A percentile compares a stretch with the other conserved stretches of the same genome.
phyloP scores from a whole-genome alignment of 2,113 vertebrate species.

The Acrocephalus kingi region DNA sequence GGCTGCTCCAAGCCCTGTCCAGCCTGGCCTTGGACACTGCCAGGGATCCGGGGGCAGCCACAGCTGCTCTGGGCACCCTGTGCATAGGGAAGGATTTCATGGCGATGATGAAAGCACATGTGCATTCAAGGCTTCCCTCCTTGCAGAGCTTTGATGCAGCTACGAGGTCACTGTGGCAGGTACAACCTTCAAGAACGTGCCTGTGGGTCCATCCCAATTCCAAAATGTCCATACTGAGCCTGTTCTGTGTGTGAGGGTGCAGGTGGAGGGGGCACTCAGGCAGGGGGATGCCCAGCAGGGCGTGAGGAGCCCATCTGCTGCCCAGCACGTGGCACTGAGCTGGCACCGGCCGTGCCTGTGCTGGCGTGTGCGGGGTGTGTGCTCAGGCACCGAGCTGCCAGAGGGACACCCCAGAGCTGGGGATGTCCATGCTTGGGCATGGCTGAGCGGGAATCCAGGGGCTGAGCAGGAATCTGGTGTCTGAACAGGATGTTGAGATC shows the following conservation, averaged over 20 bases:
- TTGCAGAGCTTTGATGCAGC: background rate
- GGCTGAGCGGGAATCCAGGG: background rate
- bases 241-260: background rate
- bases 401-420: background rate
- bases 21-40: background rate
- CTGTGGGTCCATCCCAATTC: background rate
- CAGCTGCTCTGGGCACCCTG: background rate
- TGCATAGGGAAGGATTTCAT: background rate
- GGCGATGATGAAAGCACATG: background rate
- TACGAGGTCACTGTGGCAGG: background rate
- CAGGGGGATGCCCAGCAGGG: background rate
- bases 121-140: background rate
- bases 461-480: background rate
- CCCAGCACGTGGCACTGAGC: accelerated
- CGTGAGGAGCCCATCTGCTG: background rate
- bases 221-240: background rate
- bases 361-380: accelerated
- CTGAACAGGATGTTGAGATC: too few species aligned
- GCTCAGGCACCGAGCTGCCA: background rate
- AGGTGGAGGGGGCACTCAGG: accelerated
- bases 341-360: accelerated
- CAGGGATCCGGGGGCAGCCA: background rate
- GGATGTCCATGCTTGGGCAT: background rate
- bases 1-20: accelerated
- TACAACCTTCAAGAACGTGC: accelerated